Conservation (phyloP, 1,140 invertebrate species). For the Drosophila navojoa region DNA sequence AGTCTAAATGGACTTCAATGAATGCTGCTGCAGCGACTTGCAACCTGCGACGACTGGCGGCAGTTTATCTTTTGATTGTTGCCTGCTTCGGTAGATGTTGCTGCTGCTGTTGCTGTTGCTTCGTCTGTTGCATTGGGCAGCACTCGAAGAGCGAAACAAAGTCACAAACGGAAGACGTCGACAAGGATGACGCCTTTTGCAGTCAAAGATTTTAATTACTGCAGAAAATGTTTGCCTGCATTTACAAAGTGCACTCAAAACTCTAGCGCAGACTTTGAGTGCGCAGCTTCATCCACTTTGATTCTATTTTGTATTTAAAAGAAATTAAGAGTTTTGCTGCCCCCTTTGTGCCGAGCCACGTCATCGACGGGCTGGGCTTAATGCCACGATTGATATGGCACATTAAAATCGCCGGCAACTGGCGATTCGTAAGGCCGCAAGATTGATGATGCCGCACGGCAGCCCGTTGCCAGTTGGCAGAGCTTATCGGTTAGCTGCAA, state of each 20-base stretch:
- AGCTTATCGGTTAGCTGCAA: conserved; percentile 16
- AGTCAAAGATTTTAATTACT: conserved; percentile 78
- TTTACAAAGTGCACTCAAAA: conserved; percentile 47
- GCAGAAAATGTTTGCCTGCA: conserved; percentile 54
- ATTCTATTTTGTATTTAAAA: conserved; percentile 56
- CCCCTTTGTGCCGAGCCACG: conserved; percentile 15
- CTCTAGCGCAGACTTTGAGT: conserved; percentile 18
- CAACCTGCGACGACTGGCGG: conserved; percentile 56
- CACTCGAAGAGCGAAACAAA: conserved; percentile 66
- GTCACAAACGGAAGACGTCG: conserved; percentile 45
- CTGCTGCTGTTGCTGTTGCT: conserved; percentile 2
- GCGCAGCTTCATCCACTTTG: neutral
- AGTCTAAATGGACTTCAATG: conserved; percentile 82
- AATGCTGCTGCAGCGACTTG: conserved; percentile 61
- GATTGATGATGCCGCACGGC: conserved; percentile 73
- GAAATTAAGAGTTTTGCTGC: conserved; percentile 69
- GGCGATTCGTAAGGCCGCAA: conserved; percentile 56
- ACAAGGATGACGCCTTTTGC: conserved; percentile 62
- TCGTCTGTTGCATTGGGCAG: conserved; percentile 39
- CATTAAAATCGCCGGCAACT: conserved; percentile 74
- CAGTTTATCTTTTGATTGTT: conserved; percentile 81
- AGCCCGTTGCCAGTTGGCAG: conserved; percentile 18
- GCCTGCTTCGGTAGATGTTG: conserved; percentile 29
- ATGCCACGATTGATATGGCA: conserved; percentile 73
- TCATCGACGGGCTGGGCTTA: conserved; percentile 40